Evolutionary conservation across 2,113 vertebrate species (phyloP), one percentile per base, ranked within the genome.

Genomic region (Amazona vittata): DNA sequence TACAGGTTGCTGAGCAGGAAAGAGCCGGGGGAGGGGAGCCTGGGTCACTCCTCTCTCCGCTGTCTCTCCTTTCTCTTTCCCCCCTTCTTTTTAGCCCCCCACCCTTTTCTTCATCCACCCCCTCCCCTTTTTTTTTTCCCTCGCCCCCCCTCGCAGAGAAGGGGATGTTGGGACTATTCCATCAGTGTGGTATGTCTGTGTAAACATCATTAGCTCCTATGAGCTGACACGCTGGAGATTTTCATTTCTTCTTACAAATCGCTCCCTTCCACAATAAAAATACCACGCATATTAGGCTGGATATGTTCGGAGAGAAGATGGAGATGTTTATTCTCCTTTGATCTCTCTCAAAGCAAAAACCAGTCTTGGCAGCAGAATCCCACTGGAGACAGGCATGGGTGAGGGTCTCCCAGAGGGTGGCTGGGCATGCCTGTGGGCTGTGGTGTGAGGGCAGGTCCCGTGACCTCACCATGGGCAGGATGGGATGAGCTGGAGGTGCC

Each of bases 131-230:
- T 49, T 43, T 29, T 57, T 10, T 8, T 31, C 19, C 28, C 20
- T 13, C 17, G 4, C 37, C 41, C 20, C 55, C 37, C 59, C 26
- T 7, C 57, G 93, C 90, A 6, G 86, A 49, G 96, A 63, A 94
- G 92, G 97, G 97, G 98, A 97, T 97, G 97, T 97, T 97, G 97
- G 98, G 96, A 91, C 92, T 93, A 94, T 96, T 98, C 98, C 97
- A 96, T 96, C 95, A 80, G 95, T 95, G 96, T 98, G 98, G 98
- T 98, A 98, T 98, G 99, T 98, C 98, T 98, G 98, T 98, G 97
- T 98, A 99, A 99, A 99, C 99, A 99, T 97, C 95, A 84, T 98
- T 98, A 98, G 98, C 97, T 97, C 92, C 96, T 94, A 97, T 93
- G 97, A 93, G 95, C 98, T 93, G 95, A 97, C 98, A 96, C 91